These are phyloP conservation scores for Orgyia antiqua DNA, from an alignment of 2,888 invertebrate species.

Conservation along the genomic window DNA sequence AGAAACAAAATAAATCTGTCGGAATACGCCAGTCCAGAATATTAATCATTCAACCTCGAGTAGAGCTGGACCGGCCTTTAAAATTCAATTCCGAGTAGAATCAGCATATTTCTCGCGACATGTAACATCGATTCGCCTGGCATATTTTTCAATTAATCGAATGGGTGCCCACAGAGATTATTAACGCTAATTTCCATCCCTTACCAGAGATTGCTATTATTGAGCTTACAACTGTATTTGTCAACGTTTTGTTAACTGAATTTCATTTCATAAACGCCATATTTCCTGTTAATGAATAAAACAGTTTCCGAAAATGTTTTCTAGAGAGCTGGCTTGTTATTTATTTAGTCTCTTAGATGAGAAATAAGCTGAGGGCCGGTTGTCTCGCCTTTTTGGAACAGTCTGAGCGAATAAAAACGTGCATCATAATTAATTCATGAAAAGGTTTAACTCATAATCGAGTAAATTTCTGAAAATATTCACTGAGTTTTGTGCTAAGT, in stretches of 20 bases:
- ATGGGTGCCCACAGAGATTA: slow-evolving; percentile 30
- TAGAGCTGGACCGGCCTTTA: slow-evolving; percentile 15
- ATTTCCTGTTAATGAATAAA: slow-evolving; percentile 33
- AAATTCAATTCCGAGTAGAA: slow-evolving; percentile 16
- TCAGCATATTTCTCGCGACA: slow-evolving; percentile 23
- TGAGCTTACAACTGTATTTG: slow-evolving; percentile 23
- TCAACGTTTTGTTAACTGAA: slow-evolving; percentile 29
- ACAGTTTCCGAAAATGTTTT: slow-evolving; percentile 10
- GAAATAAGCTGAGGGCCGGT: too few relatives aligned
- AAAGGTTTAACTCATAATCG: too few relatives aligned
- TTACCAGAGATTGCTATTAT: slow-evolving; percentile 20
- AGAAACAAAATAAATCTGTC: too few relatives aligned
- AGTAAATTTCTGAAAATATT: too few relatives aligned
- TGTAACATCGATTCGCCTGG: slow-evolving; percentile 23
- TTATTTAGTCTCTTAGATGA: too few relatives aligned
- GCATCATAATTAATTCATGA: too few relatives aligned
- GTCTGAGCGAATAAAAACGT: too few relatives aligned
- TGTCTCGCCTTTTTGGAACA: too few relatives aligned
- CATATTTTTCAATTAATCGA: slow-evolving; percentile 45
- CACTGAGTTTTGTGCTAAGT: too few relatives aligned
- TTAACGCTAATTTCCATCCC: slow-evolving; percentile 36
- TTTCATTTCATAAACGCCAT: slow-evolving; percentile 33
- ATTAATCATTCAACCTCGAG: slow-evolving; percentile 14
- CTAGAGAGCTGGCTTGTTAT: too few relatives aligned
- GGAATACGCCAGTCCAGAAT: slow-evolving; percentile 19